These are phyloP conservation scores for Tillus elongatus DNA, from an alignment of 2,888 invertebrate species.

Conservation along the genomic window DNA sequence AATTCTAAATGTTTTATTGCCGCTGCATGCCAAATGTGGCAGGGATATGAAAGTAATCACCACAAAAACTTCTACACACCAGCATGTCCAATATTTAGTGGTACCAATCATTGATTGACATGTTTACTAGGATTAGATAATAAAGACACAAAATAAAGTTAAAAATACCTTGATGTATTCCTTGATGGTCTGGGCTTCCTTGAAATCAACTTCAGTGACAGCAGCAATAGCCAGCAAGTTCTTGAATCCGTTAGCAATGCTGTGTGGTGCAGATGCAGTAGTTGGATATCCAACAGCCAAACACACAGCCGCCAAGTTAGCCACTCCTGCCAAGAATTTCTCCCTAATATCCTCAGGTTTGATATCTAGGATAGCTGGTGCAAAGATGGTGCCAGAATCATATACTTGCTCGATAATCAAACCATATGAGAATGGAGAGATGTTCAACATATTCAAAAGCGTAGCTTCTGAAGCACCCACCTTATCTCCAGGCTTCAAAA, in stretches of 20 bases:
- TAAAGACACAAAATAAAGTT: neutral
- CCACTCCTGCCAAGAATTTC: conserved; percentile 88
- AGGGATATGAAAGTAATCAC: too few species aligned
- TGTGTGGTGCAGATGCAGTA: conserved; percentile 93
- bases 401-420: conserved; percentile 93
- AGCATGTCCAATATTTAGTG: neutral
- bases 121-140: neutral
- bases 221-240: conserved; percentile 95
- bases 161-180: conserved; percentile 70
- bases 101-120: neutral
- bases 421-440: conserved; percentile 99
- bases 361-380: conserved; percentile 95
- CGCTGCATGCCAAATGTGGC: too few species aligned
- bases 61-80: too few species aligned
- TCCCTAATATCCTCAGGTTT: conserved; percentile 90
- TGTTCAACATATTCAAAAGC: conserved; percentile 98
- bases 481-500: conserved; percentile 89
- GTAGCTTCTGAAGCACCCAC: conserved; percentile 99
- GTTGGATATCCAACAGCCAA: conserved; percentile 94
- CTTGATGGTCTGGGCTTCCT: conserved; percentile 87
- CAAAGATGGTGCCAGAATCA: conserved; percentile 96
- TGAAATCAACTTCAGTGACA: conserved; percentile 90
- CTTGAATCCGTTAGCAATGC: conserved; percentile 96
- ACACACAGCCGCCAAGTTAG: conserved; percentile 88
- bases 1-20: too few species aligned